Percentiles rank a stretch among this genome's conserved stretches.
These are phyloP conservation scores for Chaetodon trifascialis DNA, from an alignment of 2,113 vertebrate species.

Conservation along the genomic window DNA sequence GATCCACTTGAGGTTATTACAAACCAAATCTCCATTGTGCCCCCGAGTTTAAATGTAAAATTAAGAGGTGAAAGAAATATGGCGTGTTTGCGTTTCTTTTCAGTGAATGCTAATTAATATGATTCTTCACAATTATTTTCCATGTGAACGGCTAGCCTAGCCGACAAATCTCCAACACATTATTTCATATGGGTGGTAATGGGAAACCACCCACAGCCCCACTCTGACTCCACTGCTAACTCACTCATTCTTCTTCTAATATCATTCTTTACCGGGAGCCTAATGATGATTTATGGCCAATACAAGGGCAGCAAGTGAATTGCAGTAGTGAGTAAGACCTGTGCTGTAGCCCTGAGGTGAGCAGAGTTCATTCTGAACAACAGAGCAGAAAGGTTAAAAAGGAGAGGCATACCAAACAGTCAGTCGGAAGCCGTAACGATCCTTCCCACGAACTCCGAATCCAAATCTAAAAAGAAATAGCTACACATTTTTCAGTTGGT, in stretches of 20 bases:
- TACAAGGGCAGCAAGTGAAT: slow-evolving; percentile 22
- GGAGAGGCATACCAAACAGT: background rate
- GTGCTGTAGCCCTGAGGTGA: slow-evolving; percentile 44
- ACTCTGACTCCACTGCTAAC: slow-evolving; percentile 52
- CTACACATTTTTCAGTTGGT: slow-evolving; percentile 25
- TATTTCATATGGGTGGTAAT: slow-evolving; percentile 55
- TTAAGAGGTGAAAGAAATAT: background rate
- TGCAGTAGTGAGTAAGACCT: slow-evolving; percentile 41
- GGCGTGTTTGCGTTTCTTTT: slow-evolving; percentile 25
- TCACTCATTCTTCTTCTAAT: slow-evolving; percentile 51
- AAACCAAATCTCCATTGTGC: background rate
- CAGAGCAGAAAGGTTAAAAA: slow-evolving; percentile 34
- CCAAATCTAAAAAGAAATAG: slow-evolving; percentile 29
- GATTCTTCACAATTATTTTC: slow-evolving; percentile 54
- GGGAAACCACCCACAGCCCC: slow-evolving; percentile 54
- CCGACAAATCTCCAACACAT: slow-evolving; percentile 57
- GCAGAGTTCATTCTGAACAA: slow-evolving; percentile 46
- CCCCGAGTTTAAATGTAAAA: slow-evolving; percentile 17
- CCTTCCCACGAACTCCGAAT: background rate
- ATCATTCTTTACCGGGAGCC: slow-evolving; percentile 55
- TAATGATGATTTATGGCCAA: slow-evolving; percentile 78
- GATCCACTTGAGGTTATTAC: background rate
- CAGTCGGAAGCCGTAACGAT: background rate
- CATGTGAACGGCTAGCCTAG: slow-evolving; percentile 12
- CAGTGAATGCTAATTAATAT: slow-evolving; percentile 36